phyloP scores from a whole-genome alignment of 1,140 invertebrate genomes.

The Acromyrmex heyeri region DNA sequence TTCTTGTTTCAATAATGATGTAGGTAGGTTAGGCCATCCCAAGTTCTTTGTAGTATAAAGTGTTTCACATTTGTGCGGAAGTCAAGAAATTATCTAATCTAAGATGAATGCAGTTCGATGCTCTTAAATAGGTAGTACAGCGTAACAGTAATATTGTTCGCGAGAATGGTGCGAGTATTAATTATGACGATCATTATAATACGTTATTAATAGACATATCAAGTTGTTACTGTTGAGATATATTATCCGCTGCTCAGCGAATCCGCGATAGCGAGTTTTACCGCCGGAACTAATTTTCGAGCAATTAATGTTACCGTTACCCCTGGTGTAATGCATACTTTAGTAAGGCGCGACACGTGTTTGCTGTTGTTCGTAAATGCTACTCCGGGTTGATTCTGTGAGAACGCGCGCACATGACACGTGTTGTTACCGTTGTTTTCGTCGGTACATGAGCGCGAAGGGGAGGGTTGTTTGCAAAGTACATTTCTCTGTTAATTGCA shows the following conservation, averaged over 20 bases:
- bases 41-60: background rate
- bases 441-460: slow-evolving; percentile 11
- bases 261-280: slow-evolving; percentile 34
- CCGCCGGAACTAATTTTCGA: slow-evolving; percentile 61
- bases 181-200: slow-evolving; percentile 24
- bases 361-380: slow-evolving; percentile 73
- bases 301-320: slow-evolving; percentile 69
- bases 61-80: background rate
- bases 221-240: background rate
- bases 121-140: background rate
- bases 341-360: slow-evolving; percentile 73
- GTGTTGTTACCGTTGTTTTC: slow-evolving; percentile 59
- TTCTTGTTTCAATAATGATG: background rate
- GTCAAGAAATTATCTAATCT: slow-evolving; percentile 7
- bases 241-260: background rate
- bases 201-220: slow-evolving; percentile 13
- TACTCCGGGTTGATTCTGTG: slow-evolving; percentile 61
- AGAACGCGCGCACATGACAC: slow-evolving; percentile 73
- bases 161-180: background rate
- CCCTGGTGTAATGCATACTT: slow-evolving; percentile 63
- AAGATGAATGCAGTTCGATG: background rate
- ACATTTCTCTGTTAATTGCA: slow-evolving; percentile 72
- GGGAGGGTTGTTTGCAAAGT: slow-evolving; percentile 50
- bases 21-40: background rate
- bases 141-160: background rate